Percentiles rank a stretch among this genome's conserved stretches.
Conservation (phyloP, 2,888 invertebrate genomes). For the Leptopterna dolabrata region DNA sequence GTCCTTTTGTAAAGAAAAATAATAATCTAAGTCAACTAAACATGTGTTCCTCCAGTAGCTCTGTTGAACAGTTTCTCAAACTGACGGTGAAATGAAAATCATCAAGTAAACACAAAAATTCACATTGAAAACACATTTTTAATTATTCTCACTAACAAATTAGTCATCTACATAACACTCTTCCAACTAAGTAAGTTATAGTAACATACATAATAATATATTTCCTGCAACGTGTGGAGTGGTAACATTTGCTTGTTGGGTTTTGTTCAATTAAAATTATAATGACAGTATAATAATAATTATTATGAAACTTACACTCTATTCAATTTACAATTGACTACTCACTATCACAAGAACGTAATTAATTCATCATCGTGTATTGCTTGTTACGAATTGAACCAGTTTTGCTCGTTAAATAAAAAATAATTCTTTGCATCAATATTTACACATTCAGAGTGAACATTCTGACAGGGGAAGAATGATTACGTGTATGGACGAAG, state of each 20-base stretch:
- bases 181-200: neutral
- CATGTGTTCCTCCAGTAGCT: too few species aligned
- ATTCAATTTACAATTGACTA: slow-evolving; percentile 50
- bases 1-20: too few species aligned
- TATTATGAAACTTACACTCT: neutral
- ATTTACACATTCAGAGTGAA: slow-evolving; percentile 13
- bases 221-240: slow-evolving; percentile 23
- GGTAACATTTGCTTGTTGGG: slow-evolving; percentile 48
- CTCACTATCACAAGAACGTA: slow-evolving; percentile 49
- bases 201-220: neutral
- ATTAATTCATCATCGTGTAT: slow-evolving; percentile 43
- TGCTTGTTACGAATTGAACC: slow-evolving; percentile 51
- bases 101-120: too few species aligned
- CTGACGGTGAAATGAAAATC: too few species aligned
- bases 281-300: neutral
- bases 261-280: slow-evolving; percentile 14
- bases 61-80: too few species aligned
- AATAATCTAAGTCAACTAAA: too few species aligned
- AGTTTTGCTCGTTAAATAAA: slow-evolving; percentile 12
- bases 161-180: slow-evolving; percentile 20
- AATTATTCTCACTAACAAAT: slow-evolving; percentile 20
- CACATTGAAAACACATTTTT: slow-evolving; percentile 34
- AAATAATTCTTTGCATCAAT: slow-evolving; percentile 14
- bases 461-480: neutral
- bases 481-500: neutral